Percentiles rank a stretch among this genome's conserved stretches.
phyloP scores from a whole-genome alignment of 1,140 invertebrate genomes.

The Drosophila azteca region DNA sequence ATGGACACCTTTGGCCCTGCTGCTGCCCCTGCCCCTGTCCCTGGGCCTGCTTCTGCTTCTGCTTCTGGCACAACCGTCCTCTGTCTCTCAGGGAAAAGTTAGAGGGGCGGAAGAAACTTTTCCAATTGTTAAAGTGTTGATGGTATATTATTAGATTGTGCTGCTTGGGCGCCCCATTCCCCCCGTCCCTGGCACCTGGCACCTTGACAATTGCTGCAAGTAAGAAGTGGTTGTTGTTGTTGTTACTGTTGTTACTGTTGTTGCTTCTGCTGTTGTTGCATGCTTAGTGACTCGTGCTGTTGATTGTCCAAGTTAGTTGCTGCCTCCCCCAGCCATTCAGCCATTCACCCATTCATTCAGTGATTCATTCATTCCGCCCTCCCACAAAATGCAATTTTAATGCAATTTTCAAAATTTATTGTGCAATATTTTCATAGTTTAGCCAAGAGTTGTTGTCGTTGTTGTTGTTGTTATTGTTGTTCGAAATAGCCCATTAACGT shows the following conservation, averaged over 20 bases:
- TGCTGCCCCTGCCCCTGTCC: no score
- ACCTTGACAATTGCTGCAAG: constrained; percentile 56
- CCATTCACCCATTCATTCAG: no score
- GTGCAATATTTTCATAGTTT: constrained; percentile 69
- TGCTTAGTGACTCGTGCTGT: constrained; percentile 67
- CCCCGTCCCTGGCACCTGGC: constrained; percentile 33
- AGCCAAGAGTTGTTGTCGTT: constrained; percentile 18
- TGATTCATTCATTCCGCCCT: constrained; percentile 14
- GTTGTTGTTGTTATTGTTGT: constrained; percentile 21
- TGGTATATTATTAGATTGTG: constrained; percentile 61
- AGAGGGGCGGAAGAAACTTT: constrained; percentile 34
- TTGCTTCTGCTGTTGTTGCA: constrained; percentile 28
- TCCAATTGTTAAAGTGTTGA: constrained; percentile 58
- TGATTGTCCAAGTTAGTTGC: constrained; percentile 61
- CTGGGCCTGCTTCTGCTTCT: background rate
- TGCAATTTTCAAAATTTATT: constrained; percentile 68
- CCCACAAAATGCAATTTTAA: constrained; percentile 62
- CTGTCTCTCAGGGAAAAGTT: background rate
- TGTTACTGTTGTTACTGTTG: constrained; percentile 8
- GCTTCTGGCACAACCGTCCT: background rate
- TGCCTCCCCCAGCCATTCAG: background rate
- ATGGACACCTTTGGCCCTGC: no score
- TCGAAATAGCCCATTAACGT: constrained; percentile 63
- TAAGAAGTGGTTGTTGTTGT: constrained; percentile 16
- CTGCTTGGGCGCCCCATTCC: constrained; percentile 2